Conservation (phyloP, 2,113 vertebrate species). For the Plecotus auritus region DNA sequence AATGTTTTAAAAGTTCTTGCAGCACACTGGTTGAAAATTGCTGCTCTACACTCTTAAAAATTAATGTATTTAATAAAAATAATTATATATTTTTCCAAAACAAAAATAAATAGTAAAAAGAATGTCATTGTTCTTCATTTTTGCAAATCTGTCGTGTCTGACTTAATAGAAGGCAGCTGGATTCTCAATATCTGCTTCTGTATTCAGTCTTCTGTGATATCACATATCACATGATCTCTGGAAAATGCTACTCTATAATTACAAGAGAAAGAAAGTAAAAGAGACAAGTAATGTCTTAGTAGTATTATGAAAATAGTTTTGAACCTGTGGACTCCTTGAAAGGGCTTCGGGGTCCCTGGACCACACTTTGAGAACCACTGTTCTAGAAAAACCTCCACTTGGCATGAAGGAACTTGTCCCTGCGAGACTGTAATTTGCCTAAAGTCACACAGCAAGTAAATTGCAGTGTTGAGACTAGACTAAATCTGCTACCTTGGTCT, state of each 20-base stretch:
- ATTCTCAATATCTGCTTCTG: neutral
- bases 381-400: neutral
- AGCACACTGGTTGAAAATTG: neutral
- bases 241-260: neutral
- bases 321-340: neutral
- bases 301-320: neutral
- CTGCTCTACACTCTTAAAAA: neutral
- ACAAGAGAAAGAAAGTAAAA: neutral
- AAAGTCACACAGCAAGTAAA: neutral
- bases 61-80: constrained; percentile 24
- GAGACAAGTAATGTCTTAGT: neutral
- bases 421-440: neutral
- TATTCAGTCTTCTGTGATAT: neutral
- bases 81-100: neutral
- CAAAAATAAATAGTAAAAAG: neutral
- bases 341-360: neutral
- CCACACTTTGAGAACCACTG: neutral
- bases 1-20: neutral
- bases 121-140: neutral
- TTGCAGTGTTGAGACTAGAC: neutral
- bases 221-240: neutral
- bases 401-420: neutral
- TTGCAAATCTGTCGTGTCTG: neutral
- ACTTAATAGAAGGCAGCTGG: neutral
- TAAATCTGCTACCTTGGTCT: neutral